Conservation (phyloP, 2,888 invertebrate genomes). For the Gerosis bhagava region DNA sequence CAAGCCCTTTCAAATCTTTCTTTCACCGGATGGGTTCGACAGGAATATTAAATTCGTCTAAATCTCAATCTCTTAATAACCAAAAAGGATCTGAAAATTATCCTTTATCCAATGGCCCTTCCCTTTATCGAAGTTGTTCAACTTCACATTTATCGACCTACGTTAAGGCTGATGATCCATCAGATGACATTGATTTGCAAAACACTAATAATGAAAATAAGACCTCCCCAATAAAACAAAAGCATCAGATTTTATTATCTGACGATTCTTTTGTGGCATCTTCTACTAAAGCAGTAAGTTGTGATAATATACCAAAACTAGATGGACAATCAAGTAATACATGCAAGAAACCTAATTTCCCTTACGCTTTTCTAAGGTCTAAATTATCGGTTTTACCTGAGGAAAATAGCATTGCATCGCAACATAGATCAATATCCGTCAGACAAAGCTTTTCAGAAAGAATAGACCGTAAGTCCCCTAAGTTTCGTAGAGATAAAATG, state of each 20-base stretch:
- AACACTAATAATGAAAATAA: constrained; percentile 65
- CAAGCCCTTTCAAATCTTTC: constrained; percentile 87
- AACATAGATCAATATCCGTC: constrained; percentile 70
- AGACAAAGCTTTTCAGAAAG: constrained; percentile 80
- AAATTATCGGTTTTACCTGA: constrained; percentile 90
- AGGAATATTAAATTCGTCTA: constrained; percentile 86
- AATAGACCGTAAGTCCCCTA: constrained; percentile 71
- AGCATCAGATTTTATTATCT: constrained; percentile 51
- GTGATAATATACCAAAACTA: constrained; percentile 87
- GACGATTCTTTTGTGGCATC: constrained; percentile 68
- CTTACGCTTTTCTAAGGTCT: constrained; percentile 90
- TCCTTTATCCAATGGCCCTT: constrained; percentile 67
- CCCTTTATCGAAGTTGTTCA: constrained; percentile 89
- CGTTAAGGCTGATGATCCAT: constrained; percentile 90
- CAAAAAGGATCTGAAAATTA: constrained; percentile 62
- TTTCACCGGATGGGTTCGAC: constrained; percentile 90
- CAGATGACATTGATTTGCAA: constrained; percentile 88
- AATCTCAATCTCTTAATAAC: constrained; percentile 68
- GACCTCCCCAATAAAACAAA: constrained; percentile 55
- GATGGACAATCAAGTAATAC: constrained; percentile 71
- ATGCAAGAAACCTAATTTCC: constrained; percentile 86
- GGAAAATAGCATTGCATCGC: constrained; percentile 83
- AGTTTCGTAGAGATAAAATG: constrained; percentile 63
- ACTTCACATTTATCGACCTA: constrained; percentile 90
- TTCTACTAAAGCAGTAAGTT: constrained; percentile 85